phyloP scores from a whole-genome alignment of 2,888 invertebrate genomes.

The Stenurella melanura region DNA sequence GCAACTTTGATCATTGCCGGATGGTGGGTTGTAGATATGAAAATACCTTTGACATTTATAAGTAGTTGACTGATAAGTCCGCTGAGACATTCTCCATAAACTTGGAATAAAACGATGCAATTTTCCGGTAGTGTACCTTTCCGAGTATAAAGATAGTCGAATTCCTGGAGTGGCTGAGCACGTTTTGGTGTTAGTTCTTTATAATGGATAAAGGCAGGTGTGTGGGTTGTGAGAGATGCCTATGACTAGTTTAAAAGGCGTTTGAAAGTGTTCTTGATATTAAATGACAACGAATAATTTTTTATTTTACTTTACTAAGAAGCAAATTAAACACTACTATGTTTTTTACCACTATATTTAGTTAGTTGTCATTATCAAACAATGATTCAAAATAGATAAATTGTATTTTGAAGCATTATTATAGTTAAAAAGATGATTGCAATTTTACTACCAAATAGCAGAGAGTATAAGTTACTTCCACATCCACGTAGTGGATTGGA shows the following conservation, averaged over 20 bases:
- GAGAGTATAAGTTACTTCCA: no score
- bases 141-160: constrained; percentile 29
- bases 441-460: no score
- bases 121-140: constrained; percentile 33
- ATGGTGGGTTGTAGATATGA: constrained; percentile 27
- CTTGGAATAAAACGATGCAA: constrained; percentile 28
- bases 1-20: constrained; percentile 9
- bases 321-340: no score
- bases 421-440: no score
- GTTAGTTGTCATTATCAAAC: no score
- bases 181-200: constrained; percentile 33
- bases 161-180: constrained; percentile 32
- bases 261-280: neutral
- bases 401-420: no score
- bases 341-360: no score
- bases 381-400: no score
- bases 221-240: neutral
- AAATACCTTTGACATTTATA: constrained; percentile 28
- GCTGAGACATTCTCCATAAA: constrained; percentile 28
- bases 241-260: neutral
- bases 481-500: no score
- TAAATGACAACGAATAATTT: neutral
- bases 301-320: neutral
- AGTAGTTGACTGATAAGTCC: constrained; percentile 31
- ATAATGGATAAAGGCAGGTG: constrained; percentile 18